These are phyloP conservation scores for Castor canadensis DNA, from an alignment of 2,113 vertebrate genomes.

Conservation along the genomic window DNA sequence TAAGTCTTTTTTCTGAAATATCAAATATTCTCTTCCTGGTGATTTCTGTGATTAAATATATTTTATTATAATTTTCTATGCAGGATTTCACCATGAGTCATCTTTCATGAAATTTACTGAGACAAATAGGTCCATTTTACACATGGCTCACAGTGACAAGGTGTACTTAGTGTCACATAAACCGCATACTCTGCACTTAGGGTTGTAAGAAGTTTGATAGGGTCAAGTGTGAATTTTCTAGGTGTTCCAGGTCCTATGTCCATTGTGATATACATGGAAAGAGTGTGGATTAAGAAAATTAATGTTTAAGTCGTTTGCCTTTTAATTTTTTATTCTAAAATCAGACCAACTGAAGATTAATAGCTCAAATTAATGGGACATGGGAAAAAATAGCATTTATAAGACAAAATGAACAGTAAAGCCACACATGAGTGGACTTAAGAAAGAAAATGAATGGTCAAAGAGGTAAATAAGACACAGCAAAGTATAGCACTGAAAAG, in stretches of 20 bases:
- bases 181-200: not conserved
- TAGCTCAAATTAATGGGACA: not conserved
- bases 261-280: not conserved
- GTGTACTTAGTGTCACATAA: not conserved
- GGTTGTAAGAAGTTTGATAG: not conserved
- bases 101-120: not conserved
- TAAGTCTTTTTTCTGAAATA: not conserved
- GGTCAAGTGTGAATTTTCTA: not conserved
- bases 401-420: not conserved
- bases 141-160: not conserved
- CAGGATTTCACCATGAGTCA: not conserved
- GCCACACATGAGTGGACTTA: not conserved
- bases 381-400: not conserved
- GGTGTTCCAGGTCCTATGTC: not conserved
- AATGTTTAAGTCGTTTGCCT: slow-evolving; percentile 26
- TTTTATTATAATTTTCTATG: not conserved
- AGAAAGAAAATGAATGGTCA: not conserved
- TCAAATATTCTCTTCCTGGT: not conserved
- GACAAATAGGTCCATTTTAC: not conserved
- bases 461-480: not conserved
- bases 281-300: not conserved
- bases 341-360: slow-evolving; percentile 14
- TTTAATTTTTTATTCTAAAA: slow-evolving; percentile 31
- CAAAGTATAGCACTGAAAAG: not conserved
- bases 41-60: not conserved